These are phyloP conservation scores for Lucinisca nassula DNA, from an alignment of 2,888 invertebrate genomes.

Conservation along the genomic window DNA sequence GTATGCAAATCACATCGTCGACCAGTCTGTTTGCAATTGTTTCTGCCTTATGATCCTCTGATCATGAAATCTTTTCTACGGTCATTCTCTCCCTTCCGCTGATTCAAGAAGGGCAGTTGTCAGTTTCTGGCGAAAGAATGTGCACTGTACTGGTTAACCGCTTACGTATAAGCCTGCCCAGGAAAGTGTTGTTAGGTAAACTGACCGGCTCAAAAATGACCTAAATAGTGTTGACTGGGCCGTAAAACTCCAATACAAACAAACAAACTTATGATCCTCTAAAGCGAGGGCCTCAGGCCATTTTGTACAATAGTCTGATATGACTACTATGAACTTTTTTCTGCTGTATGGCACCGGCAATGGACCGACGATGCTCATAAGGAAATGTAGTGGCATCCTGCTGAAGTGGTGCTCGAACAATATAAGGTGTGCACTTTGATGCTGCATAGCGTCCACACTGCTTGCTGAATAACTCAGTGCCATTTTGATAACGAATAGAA, in stretches of 20 bases:
- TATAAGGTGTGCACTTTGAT: background rate
- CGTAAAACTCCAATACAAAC: no score
- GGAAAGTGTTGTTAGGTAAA: no score
- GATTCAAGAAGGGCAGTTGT: no score
- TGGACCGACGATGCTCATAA: background rate
- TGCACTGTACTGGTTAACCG: no score
- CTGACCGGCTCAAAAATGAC: no score
- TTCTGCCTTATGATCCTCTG: background rate
- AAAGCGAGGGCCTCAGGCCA: background rate
- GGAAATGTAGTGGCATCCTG: background rate
- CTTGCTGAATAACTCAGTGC: background rate
- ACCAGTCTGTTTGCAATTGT: background rate
- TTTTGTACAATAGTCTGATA: background rate
- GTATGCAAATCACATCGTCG: background rate
- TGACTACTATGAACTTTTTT: background rate
- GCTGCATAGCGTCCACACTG: background rate
- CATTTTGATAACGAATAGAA: background rate
- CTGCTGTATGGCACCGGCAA: background rate
- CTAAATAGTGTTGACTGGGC: no score
- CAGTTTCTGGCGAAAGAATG: no score
- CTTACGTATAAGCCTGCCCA: no score
- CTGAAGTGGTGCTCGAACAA: background rate
- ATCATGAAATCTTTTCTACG: no score
- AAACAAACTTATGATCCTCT: no score
- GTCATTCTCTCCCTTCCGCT: no score